A percentile compares a stretch with the other conserved stretches of the same genome.
Conservation (phyloP, 23 tunicate species). For the Halocynthia aurantium region DNA sequence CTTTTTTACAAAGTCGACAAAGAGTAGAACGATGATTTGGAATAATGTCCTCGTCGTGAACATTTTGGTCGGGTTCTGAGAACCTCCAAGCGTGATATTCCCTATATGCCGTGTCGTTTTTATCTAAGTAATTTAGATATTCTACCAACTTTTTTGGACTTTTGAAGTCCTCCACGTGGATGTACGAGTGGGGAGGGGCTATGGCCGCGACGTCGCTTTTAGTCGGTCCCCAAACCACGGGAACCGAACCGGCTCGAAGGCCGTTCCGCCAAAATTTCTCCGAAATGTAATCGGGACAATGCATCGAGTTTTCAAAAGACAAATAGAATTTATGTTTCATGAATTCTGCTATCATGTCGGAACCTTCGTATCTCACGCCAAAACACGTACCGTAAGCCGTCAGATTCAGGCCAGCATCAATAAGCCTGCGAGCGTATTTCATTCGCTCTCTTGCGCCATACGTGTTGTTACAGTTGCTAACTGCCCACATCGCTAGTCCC, state of each 20-base stretch:
- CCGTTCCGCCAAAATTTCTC: conserved; percentile 87
- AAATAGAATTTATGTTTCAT: conserved; percentile 59
- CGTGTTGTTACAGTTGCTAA: conserved; percentile 75
- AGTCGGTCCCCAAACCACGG: conserved; percentile 73
- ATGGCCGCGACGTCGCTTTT: conserved; percentile 45
- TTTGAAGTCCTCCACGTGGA: conserved; percentile 60
- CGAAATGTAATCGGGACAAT: conserved; percentile 71
- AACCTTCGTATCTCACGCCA: conserved; percentile 1
- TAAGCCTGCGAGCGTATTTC: conserved; percentile 32
- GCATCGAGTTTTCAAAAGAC: conserved; percentile 76
- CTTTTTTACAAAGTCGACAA: conserved; percentile 18
- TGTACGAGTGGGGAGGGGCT: conserved; percentile 58
- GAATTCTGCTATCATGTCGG: conserved; percentile 25
- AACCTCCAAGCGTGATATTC: conserved; percentile 40
- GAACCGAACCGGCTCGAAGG: conserved; percentile 51
- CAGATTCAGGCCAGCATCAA: conserved; percentile 45
- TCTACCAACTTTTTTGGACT: conserved; percentile 45
- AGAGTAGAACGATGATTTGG: conserved; percentile 21
- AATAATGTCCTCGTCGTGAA: conserved; percentile 2
- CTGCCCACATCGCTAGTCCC: conserved; percentile 65
- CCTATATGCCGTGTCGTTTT: conserved; percentile 49
- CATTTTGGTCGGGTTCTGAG: background rate
- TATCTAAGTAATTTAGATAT: conserved; percentile 46
- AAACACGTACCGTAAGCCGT: conserved; percentile 48
- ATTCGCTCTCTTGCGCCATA: conserved; percentile 55